These are phyloP conservation scores for Busseola fusca DNA, from an alignment of 2,888 invertebrate genomes.

Conservation along the genomic window DNA sequence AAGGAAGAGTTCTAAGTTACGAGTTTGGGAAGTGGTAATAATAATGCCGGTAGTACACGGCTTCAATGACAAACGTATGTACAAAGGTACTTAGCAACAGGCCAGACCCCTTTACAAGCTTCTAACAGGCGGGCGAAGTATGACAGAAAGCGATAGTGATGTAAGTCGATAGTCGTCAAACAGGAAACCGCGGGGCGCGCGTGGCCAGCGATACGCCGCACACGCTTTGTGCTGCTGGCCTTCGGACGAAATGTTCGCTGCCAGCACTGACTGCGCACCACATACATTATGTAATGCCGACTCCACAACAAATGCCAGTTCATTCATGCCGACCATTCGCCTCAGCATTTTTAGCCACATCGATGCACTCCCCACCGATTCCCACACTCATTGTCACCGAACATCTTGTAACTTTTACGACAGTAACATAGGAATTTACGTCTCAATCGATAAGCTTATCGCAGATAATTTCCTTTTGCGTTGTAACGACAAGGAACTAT, in stretches of 20 bases:
- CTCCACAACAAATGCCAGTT: conserved; percentile 80
- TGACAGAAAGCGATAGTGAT: conserved; percentile 88
- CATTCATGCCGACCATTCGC: conserved; percentile 82
- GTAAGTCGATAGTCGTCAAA: conserved; percentile 88
- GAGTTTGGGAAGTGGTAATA: conserved; percentile 80
- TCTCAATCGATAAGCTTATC: conserved; percentile 75
- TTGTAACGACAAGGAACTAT: conserved; percentile 79
- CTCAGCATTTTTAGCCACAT: conserved; percentile 73
- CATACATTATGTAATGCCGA: conserved; percentile 82
- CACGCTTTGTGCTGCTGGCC: conserved; percentile 84
- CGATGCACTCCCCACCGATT: conserved; percentile 67
- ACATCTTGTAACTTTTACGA: conserved; percentile 57
- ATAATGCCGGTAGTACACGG: conserved; percentile 80
- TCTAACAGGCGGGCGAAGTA: conserved; percentile 85
- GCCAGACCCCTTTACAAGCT: conserved; percentile 84
- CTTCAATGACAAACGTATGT: conserved; percentile 80
- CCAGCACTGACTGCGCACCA: conserved; percentile 73
- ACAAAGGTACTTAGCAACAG: conserved; percentile 83
- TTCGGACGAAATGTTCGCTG: conserved; percentile 83
- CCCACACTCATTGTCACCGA: conserved; percentile 62
- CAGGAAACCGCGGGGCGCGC: conserved; percentile 87
- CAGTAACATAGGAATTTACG: conserved; percentile 42
- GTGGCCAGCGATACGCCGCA: conserved; percentile 82
- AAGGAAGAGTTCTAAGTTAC: conserved; percentile 77
- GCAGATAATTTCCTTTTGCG: conserved; percentile 82